Evolutionary conservation across 92 coral and sea anemone species (phyloP).

Genomic region (Porites lobata): DNA sequence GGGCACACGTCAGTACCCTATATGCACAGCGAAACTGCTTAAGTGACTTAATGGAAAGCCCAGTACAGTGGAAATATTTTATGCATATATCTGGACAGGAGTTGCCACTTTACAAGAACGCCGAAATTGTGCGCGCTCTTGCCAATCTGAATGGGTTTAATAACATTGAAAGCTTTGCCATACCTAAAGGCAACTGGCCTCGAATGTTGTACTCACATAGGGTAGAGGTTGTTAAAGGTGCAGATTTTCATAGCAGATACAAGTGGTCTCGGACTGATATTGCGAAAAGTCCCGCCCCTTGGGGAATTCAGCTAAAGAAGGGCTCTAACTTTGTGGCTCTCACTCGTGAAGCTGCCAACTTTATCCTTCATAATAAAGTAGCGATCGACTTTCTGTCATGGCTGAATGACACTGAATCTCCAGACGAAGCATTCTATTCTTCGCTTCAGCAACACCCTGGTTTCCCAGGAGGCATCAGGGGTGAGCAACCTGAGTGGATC

Average conservation of each 20-base stretch:
- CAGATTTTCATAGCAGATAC: neutral
- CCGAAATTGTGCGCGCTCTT: constrained; percentile 28
- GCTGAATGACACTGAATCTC: constrained; percentile 54
- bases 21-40: constrained; percentile 29
- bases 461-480: constrained; percentile 28
- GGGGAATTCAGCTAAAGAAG: constrained; percentile 42
- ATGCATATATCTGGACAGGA: constrained; percentile 33
- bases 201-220: constrained; percentile 7
- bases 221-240: neutral
- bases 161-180: constrained; percentile 22
- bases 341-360: constrained; percentile 56
- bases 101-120: constrained; percentile 11
- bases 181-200: neutral
- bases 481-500: constrained; percentile 41
- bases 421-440: constrained; percentile 55
- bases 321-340: constrained; percentile 66
- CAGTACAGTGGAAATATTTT: constrained; percentile 40
- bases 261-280: neutral
- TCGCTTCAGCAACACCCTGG: constrained; percentile 61
- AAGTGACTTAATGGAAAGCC: constrained; percentile 8
- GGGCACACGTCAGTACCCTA: constrained; percentile 20
- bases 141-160: constrained; percentile 12
- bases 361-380: constrained; percentile 32
- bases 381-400: constrained; percentile 65
- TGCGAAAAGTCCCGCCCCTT: constrained; percentile 48